Evolutionary conservation across 2,797 vertebrate species (phyloP).

Genomic region (Xiphophorus birchmanni): DNA sequence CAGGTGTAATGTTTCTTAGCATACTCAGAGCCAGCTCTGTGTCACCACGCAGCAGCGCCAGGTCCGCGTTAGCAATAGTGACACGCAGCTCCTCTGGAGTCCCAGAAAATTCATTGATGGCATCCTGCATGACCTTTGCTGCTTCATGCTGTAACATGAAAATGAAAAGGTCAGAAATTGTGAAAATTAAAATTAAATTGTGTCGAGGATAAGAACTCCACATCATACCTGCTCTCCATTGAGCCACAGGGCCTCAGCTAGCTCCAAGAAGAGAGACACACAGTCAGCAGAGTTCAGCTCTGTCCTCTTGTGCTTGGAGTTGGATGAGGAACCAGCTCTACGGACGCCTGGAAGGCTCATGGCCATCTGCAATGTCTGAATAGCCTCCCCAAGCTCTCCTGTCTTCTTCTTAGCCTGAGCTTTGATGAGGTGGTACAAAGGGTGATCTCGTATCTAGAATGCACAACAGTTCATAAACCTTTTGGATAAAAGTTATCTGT

Average conservation of each 20-base stretch:
- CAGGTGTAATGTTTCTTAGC: conserved; percentile 89
- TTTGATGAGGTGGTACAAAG: conserved; percentile 94
- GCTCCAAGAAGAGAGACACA: conserved; percentile 91
- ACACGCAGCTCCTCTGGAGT: conserved; percentile 92
- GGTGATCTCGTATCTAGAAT: conserved; percentile 89
- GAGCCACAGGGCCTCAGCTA: conserved; percentile 91
- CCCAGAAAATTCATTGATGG: conserved; percentile 95
- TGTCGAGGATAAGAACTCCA: neutral
- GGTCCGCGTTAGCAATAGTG: conserved; percentile 91
- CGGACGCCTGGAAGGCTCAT: conserved; percentile 92
- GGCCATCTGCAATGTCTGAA: conserved; percentile 94
- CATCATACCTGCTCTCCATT: conserved; percentile 90
- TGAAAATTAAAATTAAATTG: neutral
- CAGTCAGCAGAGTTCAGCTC: conserved; percentile 87
- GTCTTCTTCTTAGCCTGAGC: conserved; percentile 91
- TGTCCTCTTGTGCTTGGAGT: conserved; percentile 82
- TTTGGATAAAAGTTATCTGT: neutral
- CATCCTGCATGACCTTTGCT: conserved; percentile 95
- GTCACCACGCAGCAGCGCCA: conserved; percentile 91
- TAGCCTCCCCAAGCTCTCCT: conserved; percentile 90
- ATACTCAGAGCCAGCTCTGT: conserved; percentile 90
- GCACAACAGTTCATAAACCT: conserved; percentile 13
- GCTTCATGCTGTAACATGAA: conserved; percentile 89
- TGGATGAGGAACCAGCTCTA: conserved; percentile 79
- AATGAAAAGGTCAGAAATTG: neutral